Percentiles rank a stretch among this genome's conserved stretches.
These are phyloP conservation scores for Plagodis dolabraria DNA, from an alignment of 2,888 invertebrate species.

Conservation along the genomic window DNA sequence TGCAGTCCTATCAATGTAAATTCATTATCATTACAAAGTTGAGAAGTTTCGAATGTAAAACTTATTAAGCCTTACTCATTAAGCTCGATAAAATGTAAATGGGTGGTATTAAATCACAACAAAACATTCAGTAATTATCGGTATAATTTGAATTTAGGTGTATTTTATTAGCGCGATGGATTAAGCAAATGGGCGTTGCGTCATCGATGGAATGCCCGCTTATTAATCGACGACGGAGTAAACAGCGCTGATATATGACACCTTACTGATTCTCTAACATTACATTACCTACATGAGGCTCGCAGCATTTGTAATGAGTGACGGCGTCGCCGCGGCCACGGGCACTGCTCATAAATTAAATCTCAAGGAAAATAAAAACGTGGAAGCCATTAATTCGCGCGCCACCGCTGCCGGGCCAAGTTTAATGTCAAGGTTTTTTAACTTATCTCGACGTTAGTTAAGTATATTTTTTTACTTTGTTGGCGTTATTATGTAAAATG, in stretches of 20 bases:
- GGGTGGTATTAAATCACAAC: conserved; percentile 20
- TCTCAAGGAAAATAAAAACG: conserved; percentile 85
- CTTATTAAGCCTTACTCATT: conserved; percentile 20
- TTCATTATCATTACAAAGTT: conserved; percentile 15
- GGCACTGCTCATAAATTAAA: conserved; percentile 81
- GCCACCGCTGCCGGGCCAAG: conserved; percentile 73
- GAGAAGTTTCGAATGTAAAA: conserved; percentile 15
- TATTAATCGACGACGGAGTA: conserved; percentile 69
- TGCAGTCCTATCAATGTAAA: conserved; percentile 30
- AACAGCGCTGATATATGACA: conserved; percentile 80
- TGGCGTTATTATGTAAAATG: conserved; percentile 71
- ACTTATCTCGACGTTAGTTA: conserved; percentile 81
- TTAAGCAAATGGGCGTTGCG: conserved; percentile 51
- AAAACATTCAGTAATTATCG: conserved; percentile 26
- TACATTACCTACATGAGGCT: conserved; percentile 69
- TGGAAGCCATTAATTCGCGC: conserved; percentile 84
- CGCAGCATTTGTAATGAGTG: conserved; percentile 79
- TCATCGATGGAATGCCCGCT: conserved; percentile 63
- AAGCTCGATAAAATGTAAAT: conserved; percentile 23
- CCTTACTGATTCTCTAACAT: conserved; percentile 65
- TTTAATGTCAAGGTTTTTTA: conserved; percentile 84
- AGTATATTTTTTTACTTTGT: conserved; percentile 75
- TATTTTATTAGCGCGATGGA: conserved; percentile 32
- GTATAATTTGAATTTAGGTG: conserved; percentile 25
- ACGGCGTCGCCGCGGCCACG: conserved; percentile 71